Evolutionary conservation across 2,113 vertebrate species (phyloP).

Genomic region (Ammodytes dubius): DNA sequence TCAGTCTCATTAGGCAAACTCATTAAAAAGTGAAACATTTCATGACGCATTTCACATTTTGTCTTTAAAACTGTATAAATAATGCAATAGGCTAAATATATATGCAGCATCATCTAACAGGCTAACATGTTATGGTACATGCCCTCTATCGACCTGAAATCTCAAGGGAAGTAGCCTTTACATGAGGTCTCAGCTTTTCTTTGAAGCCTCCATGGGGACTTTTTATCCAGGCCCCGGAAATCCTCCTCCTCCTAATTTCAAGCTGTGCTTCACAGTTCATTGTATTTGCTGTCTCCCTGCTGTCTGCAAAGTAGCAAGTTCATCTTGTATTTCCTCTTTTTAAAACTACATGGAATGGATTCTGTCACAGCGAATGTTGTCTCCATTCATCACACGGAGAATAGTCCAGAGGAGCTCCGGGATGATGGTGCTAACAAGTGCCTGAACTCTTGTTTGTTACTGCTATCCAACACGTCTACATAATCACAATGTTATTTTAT

Average conservation of each 20-base stretch:
- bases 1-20: neutral
- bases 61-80: neutral
- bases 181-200: neutral
- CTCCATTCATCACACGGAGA: conserved; percentile 55
- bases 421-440: conserved; percentile 44
- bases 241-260: conserved; percentile 40
- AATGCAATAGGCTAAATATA: neutral
- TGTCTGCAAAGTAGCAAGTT: conserved; percentile 29
- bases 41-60: neutral
- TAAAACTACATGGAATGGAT: conserved; percentile 51
- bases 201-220: neutral
- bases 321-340: conserved; percentile 40
- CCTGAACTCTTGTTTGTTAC: conserved; percentile 48
- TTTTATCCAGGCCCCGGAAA: neutral
- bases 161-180: neutral
- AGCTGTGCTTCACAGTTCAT: conserved; percentile 49
- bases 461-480: conserved; percentile 11
- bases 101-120: neutral
- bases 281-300: conserved; percentile 31
- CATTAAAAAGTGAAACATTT: neutral
- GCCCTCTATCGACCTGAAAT: neutral
- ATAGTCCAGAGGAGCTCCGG: conserved; percentile 23
- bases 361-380: conserved; percentile 52
- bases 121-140: neutral
- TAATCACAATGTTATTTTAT: conserved; percentile 40